Percentiles rank a stretch among this genome's conserved stretches.
Evolutionary conservation across 2,797 vertebrate species (phyloP).

Genomic region (Avahi laniger): DNA sequence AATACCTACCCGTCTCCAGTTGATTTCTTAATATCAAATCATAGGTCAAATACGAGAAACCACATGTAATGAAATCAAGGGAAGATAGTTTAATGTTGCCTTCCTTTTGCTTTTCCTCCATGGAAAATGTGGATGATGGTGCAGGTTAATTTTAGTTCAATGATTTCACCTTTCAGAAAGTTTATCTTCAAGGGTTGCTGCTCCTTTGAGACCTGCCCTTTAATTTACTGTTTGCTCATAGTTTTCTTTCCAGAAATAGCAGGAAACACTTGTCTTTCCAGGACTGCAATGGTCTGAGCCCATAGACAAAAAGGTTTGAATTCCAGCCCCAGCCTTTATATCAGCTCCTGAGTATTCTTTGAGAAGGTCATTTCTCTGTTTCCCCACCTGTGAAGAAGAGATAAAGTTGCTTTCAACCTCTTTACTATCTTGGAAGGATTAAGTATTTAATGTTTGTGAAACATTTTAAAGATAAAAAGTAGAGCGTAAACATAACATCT

Average conservation of each 20-base stretch:
- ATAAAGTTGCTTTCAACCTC: constrained; percentile 50
- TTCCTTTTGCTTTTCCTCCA: neutral
- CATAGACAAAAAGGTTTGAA: neutral
- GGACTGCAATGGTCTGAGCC: neutral
- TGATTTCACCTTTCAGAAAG: constrained; percentile 41
- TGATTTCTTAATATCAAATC: constrained; percentile 41
- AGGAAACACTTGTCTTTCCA: constrained; percentile 8
- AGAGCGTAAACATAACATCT: neutral
- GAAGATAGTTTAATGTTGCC: neutral
- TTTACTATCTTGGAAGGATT: constrained; percentile 34
- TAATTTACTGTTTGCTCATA: constrained; percentile 28
- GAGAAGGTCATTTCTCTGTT: constrained; percentile 56
- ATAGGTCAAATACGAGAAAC: neutral
- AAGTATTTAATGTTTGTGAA: constrained; percentile 30
- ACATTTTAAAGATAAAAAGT: constrained; percentile 53
- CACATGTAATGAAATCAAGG: neutral
- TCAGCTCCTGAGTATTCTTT: neutral
- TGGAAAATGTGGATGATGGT: neutral
- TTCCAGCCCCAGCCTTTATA: neutral
- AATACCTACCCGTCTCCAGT: neutral
- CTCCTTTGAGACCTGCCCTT: constrained; percentile 47
- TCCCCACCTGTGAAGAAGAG: constrained; percentile 9
- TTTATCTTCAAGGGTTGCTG: constrained; percentile 43
- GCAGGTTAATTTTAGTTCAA: constrained; percentile 6
- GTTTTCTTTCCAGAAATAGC: constrained; percentile 33